phyloP scores from a whole-genome alignment of 2,113 vertebrate genomes.

The Hemibagrus wyckioides region DNA sequence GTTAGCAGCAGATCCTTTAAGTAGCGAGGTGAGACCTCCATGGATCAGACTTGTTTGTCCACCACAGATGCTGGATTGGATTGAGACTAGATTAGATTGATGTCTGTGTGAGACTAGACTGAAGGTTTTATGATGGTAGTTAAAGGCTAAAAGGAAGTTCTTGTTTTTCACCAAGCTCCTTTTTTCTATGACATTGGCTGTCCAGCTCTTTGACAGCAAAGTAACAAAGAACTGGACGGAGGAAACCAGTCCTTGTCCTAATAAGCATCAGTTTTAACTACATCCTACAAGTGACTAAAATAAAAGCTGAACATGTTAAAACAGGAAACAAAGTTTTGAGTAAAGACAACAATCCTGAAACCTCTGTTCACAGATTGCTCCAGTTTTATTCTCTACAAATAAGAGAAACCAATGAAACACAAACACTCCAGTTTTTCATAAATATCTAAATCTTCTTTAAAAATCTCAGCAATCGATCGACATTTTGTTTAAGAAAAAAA shows the following conservation, averaged over 20 bases:
- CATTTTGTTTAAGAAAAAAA: slow-evolving; percentile 62
- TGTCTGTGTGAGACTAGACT: background rate
- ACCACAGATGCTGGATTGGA: no score
- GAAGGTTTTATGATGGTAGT: no score
- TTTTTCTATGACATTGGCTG: background rate
- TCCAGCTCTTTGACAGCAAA: background rate
- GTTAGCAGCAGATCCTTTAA: no score
- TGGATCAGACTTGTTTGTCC: no score
- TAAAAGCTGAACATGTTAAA: background rate
- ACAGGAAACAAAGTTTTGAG: background rate
- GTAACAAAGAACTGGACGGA: background rate
- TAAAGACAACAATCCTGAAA: background rate
- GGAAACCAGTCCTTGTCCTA: background rate
- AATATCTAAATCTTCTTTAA: slow-evolving; percentile 78
- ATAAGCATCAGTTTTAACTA: background rate
- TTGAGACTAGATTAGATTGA: background rate
- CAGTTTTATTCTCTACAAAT: slow-evolving; percentile 70
- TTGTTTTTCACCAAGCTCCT: background rate
- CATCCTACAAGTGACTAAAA: background rate
- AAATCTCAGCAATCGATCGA: slow-evolving; percentile 69
- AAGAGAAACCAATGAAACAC: slow-evolving; percentile 63
- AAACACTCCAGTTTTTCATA: slow-evolving; percentile 73
- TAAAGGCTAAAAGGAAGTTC: background rate
- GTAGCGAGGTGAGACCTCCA: no score
- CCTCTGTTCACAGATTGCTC: slow-evolving; percentile 41